A percentile compares a stretch with the other conserved stretches of the same genome.
These are phyloP conservation scores for Anneissia japonica DNA, from an alignment of 35 echinoderm and acorn worm species.

Conservation along the genomic window DNA sequence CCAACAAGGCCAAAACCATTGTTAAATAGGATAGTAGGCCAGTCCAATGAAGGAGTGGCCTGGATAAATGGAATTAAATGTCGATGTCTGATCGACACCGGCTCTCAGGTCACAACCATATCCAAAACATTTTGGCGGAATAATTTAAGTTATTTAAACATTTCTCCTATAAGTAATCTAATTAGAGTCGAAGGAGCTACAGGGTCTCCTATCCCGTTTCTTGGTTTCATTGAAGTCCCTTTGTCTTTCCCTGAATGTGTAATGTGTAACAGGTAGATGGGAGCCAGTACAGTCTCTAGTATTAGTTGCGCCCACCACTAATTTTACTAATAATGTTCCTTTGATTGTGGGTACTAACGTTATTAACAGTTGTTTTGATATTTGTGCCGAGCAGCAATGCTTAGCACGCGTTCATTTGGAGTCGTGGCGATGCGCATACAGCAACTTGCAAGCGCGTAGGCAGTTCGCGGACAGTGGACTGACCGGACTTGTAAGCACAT, in stretches of 20 bases:
- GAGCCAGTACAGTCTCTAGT: background rate
- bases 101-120: slow-evolving; percentile 32
- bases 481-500: no score
- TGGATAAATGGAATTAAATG: slow-evolving; percentile 1
- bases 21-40: background rate
- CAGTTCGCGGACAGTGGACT: no score
- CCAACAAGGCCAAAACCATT: background rate
- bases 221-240: slow-evolving; percentile 1
- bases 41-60: background rate
- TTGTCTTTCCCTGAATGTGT: background rate
- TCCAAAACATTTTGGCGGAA: background rate
- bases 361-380: background rate
- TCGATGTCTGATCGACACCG: slow-evolving; percentile 17
- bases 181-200: background rate
- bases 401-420: no score
- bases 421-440: background rate
- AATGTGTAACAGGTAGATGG: background rate
- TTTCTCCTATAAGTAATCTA: background rate
- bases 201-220: slow-evolving; percentile 3
- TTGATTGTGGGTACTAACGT: slow-evolving; percentile 1
- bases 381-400: no score
- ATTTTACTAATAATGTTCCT: background rate
- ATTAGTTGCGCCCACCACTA: slow-evolving; percentile 1
- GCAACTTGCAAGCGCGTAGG: background rate
- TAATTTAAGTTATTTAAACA: background rate